Base-by-base conservation (phyloP, 2,797 vertebrate genomes). In the Pelodytes ibericus region DNA sequence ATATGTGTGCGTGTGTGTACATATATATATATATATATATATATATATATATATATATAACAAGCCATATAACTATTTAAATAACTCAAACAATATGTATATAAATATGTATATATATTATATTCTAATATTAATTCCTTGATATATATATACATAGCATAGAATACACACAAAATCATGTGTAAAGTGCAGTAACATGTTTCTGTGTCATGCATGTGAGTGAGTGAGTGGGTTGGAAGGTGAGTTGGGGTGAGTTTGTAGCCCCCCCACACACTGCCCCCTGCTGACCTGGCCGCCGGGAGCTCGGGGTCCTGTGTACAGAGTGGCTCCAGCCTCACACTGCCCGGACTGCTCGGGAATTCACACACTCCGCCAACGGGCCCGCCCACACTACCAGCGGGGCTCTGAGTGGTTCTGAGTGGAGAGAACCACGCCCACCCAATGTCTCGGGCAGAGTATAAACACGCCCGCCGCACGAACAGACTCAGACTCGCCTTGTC, bases 301-400 rank as follows among this genome's bases (percentile, higher is more conserved):
- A 41, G 59, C 49, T 44, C 22, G 57, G 51, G 31, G 60, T 77
- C 68, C 75, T 71, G 68, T 58, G 61, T 25, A 30, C 75, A 33
- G 68, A 71, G 62, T 68, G 58, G 68, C 47, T 77, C 60, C 68
- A 58, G 24, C 51, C 68, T 77, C 68, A 60, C 66, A 77, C 75
- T 77, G 68, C 62, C 74, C 39, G 51, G 51, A 53, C 61, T 39
- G 68, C 68, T 47, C 25, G 75, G 51, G 36, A n/a, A 71, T 65
- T 36, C 68, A 71, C 74, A 64, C 74, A 71, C 59, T 64, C 36
- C 68, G 63, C 18, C 11, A 3, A 10, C 2, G 18, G 31, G 3
- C 49, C 30, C 47, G 47, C n/a, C 65, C 65, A 75, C 62, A 9
- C 0, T 10, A 0, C 33, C 33, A 6, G 33, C 5, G 33, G 33